Percentiles rank a stretch among this genome's conserved stretches.
Evolutionary conservation across 2,113 vertebrate species (phyloP).

Genomic region (Forbesichthys agassizii): DNA sequence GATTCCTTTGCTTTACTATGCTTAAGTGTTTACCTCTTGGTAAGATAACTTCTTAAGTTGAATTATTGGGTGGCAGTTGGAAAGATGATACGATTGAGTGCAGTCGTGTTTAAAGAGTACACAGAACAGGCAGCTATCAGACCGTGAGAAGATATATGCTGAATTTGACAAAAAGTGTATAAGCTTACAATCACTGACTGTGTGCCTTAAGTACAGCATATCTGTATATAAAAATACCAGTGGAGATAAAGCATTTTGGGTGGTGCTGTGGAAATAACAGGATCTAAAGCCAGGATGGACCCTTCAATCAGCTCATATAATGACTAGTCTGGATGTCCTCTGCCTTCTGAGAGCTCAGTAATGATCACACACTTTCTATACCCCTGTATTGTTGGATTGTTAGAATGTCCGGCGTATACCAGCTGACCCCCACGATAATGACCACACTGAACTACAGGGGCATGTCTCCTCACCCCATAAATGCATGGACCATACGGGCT

Average conservation of each 20-base stretch:
- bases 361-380: slow-evolving; percentile 75
- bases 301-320: slow-evolving; percentile 55
- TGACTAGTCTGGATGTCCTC: slow-evolving; percentile 48
- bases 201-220: too few relatives aligned
- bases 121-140: background rate
- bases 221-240: slow-evolving; percentile 30
- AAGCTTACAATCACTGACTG: too few relatives aligned
- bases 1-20: too few relatives aligned
- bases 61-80: too few relatives aligned
- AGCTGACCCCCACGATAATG: slow-evolving; percentile 74
- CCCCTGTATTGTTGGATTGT: slow-evolving; percentile 44
- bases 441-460: slow-evolving; percentile 65
- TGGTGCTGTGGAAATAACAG: slow-evolving; percentile 51
- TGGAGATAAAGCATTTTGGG: slow-evolving; percentile 36
- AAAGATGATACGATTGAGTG: background rate
- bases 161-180: too few relatives aligned
- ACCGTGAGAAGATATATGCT: too few relatives aligned
- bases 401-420: slow-evolving; percentile 52
- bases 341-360: slow-evolving; percentile 52
- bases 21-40: too few relatives aligned
- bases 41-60: too few relatives aligned
- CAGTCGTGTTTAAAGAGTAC: slow-evolving; percentile 6
- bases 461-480: slow-evolving; percentile 62
- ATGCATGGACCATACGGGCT: slow-evolving; percentile 60
- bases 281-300: slow-evolving; percentile 47